A percentile compares a stretch with the other conserved stretches of the same genome.
Evolutionary conservation across 2,113 vertebrate genomes (phyloP).

Genomic region (Neogobius melanostomus): DNA sequence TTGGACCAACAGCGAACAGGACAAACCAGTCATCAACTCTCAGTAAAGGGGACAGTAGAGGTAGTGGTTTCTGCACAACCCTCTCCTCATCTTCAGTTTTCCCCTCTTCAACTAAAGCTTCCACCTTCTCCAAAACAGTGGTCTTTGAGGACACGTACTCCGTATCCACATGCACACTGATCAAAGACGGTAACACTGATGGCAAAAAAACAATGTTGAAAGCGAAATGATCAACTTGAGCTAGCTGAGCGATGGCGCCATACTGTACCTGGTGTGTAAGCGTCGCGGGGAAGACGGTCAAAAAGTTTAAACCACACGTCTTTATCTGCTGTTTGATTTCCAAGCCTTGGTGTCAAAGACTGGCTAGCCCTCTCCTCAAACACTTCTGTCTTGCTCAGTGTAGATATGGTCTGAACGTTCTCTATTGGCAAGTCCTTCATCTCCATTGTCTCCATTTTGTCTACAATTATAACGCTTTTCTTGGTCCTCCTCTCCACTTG

Average conservation of each 20-base stretch:
- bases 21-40: conserved; percentile 67
- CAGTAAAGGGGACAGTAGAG: conserved; percentile 6
- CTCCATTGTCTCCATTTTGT: conserved; percentile 8
- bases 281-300: conserved; percentile 38
- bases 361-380: conserved; percentile 8
- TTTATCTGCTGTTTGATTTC: conserved; percentile 15
- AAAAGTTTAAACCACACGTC: conserved; percentile 63
- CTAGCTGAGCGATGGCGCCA: not conserved
- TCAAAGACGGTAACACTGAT: conserved; percentile 22
- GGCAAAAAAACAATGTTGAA: conserved; percentile 3
- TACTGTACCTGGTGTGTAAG: conserved; percentile 63
- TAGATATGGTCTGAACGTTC: conserved; percentile 3
- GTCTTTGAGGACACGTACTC: conserved; percentile 15
- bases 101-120: conserved; percentile 24
- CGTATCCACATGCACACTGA: conserved; percentile 15
- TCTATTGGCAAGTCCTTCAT: conserved; percentile 4
- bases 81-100: conserved; percentile 8
- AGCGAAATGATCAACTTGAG: conserved; percentile 5
- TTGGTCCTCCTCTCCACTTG: conserved; percentile 22
- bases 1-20: conserved; percentile 42
- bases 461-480: conserved; percentile 41
- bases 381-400: conserved; percentile 6
- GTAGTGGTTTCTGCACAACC: not conserved
- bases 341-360: conserved; percentile 5
- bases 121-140: conserved; percentile 14